phyloP scores from a whole-genome alignment of 1,140 invertebrate genomes.

The Trichonephila inaurata region DNA sequence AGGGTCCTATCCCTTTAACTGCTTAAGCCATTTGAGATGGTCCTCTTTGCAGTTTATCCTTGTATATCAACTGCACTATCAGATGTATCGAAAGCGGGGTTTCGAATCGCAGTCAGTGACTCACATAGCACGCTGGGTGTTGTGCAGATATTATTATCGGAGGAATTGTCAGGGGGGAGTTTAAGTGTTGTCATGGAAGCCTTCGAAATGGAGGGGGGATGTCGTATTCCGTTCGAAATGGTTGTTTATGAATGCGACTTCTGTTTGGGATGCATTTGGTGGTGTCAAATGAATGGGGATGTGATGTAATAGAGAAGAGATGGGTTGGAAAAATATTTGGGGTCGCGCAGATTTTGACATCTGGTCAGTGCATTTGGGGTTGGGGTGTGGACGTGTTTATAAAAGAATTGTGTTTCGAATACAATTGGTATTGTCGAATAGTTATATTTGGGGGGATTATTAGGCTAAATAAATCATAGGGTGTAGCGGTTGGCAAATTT shows the following conservation, averaged over 20 bases:
- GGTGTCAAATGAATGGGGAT: not conserved
- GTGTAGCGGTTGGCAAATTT: too few species aligned
- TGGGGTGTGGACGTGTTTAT: too few species aligned
- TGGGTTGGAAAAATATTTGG: not conserved
- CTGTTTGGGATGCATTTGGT: not conserved
- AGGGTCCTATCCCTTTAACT: not conserved
- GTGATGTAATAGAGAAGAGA: not conserved
- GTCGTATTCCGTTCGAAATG: not conserved
- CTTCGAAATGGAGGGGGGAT: too few species aligned
- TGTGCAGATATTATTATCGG: not conserved
- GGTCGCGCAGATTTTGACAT: not conserved
- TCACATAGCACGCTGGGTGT: not conserved
- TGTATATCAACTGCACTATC: constrained; percentile 27
- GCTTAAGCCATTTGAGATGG: not conserved
- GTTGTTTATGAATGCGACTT: constrained; percentile 36
- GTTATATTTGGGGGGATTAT: too few species aligned
- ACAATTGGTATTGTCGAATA: too few species aligned
- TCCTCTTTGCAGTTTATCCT: not conserved
- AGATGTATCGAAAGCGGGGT: constrained; percentile 12
- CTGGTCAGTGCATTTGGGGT: not conserved
- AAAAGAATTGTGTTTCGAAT: too few species aligned
- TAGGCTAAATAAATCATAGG: too few species aligned
- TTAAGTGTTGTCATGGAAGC: constrained; percentile 52
- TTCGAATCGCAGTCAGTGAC: constrained; percentile 43
- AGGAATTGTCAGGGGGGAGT: constrained; percentile 16